These are phyloP conservation scores for Myopa testacea DNA, from an alignment of 2,888 invertebrate species.

Conservation along the genomic window DNA sequence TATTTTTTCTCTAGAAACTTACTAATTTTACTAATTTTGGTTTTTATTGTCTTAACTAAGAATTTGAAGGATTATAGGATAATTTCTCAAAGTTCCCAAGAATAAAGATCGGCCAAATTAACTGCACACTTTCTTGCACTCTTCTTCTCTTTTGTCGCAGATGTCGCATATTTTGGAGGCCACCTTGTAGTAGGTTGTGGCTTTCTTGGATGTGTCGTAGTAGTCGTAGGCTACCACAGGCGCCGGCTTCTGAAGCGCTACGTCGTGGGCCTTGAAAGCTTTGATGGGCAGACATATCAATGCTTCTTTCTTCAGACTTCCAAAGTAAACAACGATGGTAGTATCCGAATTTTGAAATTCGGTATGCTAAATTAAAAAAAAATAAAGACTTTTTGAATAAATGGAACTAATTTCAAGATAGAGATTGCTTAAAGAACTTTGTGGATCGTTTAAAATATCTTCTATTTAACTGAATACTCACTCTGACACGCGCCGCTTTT, in stretches of 20 bases:
- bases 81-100: too few species aligned
- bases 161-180: slow-evolving; percentile 77
- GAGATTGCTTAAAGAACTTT: neutral
- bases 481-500: slow-evolving; percentile 67
- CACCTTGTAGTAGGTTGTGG: slow-evolving; percentile 59
- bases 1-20: too few species aligned
- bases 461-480: slow-evolving; percentile 48
- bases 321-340: slow-evolving; percentile 78
- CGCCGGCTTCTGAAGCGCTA: slow-evolving; percentile 87
- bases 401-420: neutral
- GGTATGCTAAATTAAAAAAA: slow-evolving; percentile 68
- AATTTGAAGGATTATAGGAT: too few species aligned
- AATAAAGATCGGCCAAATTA: neutral
- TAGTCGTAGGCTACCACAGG: slow-evolving; percentile 89
- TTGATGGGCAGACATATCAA: slow-evolving; percentile 84
- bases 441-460: neutral
- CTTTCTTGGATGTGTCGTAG: slow-evolving; percentile 79
- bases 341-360: slow-evolving; percentile 76
- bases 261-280: slow-evolving; percentile 84
- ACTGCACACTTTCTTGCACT: slow-evolving; percentile 50
- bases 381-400: neutral
- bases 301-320: slow-evolving; percentile 74
- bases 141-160: slow-evolving; percentile 75
- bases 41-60: too few species aligned
- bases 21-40: too few species aligned